These are phyloP conservation scores for Platycnemis pennipes DNA, from an alignment of 2,888 invertebrate genomes.

Conservation along the genomic window DNA sequence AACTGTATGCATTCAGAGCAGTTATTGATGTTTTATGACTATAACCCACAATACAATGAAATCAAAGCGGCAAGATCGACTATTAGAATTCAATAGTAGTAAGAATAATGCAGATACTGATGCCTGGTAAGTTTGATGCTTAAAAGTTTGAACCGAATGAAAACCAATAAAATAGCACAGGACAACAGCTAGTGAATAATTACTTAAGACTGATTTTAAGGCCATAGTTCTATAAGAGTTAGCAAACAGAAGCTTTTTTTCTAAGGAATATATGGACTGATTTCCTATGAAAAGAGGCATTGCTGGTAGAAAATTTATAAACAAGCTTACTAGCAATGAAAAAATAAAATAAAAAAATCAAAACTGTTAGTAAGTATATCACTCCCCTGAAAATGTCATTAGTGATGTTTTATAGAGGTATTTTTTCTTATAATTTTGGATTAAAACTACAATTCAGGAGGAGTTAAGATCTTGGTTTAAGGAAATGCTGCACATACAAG, in stretches of 20 bases:
- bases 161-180: constrained; percentile 37
- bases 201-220: neutral
- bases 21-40: constrained; percentile 24
- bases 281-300: neutral
- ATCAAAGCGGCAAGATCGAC: constrained; percentile 49
- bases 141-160: neutral
- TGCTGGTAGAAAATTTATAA: neutral
- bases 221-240: neutral
- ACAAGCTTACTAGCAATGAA: neutral
- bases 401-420: neutral
- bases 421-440: neutral
- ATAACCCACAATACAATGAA: constrained; percentile 24
- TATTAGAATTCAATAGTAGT: neutral
- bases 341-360: neutral
- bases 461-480: neutral
- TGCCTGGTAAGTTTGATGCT: neutral
- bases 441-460: neutral
- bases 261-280: neutral
- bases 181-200: constrained; percentile 43
- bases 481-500: neutral
- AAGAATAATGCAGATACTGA: neutral
- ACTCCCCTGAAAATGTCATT: neutral
- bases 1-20: constrained; percentile 49
- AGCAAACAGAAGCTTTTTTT: constrained; percentile 16
- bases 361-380: neutral